Conservation (phyloP, 2,888 invertebrate genomes). For the Zaprionus lineosus region DNA sequence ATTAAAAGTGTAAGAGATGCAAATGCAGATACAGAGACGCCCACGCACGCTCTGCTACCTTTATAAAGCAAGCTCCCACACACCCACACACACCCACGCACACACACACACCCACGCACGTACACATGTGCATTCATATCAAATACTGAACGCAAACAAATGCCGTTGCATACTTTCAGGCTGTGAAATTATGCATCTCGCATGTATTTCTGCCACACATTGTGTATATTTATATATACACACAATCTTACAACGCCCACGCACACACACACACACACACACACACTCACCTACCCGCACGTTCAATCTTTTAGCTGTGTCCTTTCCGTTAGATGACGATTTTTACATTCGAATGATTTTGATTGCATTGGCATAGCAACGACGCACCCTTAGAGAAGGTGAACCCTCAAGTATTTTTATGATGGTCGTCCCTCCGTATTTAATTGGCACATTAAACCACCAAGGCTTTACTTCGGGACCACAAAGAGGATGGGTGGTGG, state of each 20-base stretch:
- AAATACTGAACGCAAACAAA: constrained; percentile 59
- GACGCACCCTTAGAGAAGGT: background rate
- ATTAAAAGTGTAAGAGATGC: constrained; percentile 75
- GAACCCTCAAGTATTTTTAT: constrained; percentile 39
- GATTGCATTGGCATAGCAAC: constrained; percentile 53
- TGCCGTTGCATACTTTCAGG: constrained; percentile 60
- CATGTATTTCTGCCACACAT: constrained; percentile 47
- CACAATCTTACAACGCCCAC: no score
- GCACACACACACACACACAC: background rate
- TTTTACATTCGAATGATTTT: constrained; percentile 56
- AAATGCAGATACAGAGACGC: constrained; percentile 62
- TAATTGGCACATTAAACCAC: constrained; percentile 54
- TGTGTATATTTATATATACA: constrained; percentile 5
- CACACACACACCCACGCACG: constrained; percentile 6
- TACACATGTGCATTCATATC: constrained; percentile 13
- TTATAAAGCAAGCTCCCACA: constrained; percentile 12
- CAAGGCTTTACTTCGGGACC: no score
- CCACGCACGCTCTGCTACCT: no score
- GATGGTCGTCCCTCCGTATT: constrained; percentile 38
- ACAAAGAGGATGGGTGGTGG: no score
- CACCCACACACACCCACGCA: background rate
- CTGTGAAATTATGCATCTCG: constrained; percentile 60
- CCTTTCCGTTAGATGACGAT: constrained; percentile 34
- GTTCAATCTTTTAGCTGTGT: background rate
- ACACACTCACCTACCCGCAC: background rate